Base-by-base conservation (phyloP, 2,888 invertebrate genomes). In the Ectropis crepuscularia region DNA sequence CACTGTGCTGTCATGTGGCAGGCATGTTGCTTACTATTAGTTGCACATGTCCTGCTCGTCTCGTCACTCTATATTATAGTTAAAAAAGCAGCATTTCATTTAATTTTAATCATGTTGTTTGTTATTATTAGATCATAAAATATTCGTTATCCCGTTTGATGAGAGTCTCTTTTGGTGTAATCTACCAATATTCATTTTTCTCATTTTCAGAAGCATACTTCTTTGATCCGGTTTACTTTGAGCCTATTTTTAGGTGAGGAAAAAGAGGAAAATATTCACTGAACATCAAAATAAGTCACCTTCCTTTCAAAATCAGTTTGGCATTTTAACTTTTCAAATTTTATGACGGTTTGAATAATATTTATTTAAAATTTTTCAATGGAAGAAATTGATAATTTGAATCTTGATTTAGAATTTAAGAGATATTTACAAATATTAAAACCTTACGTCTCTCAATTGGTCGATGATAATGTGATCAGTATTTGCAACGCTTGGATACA, bases 401-500 rank as follows among this genome's bases (percentile, higher is more conserved):
- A 76, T 75, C 76, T 89, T 6, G 92, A 92, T 63, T 67, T 77
- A 38, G 90, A 90, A 75, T 92, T 80, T 64, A 89, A 86, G 75
- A 79, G 87, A 43, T 90, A 90, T 64, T 76, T 90, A 57, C 83
- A 91, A 77, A 86, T 92, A 41, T 72, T 92, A 69, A 74, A 83
- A 63, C 87, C 90, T 0, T 87, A 89, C 69, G 71, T 92, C 43
- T 75, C 72, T 11, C 86, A 88, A 65, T 68, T 92, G 8, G 72
- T 77, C 4, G 83, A 90, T 49, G 68, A 81, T 49, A 78, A 86
- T 43, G 76, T 84, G 5, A 85, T 88, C 6, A 75, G 81, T 36
- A 75, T 87, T 6, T 92, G 92, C 67, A 86, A 87, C 59, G 78
- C 85, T 5, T 92, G 92, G 92, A 86, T 92, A n/a, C 79, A 85